Evolutionary conservation across 1,140 invertebrate genomes (phyloP), one percentile per base, ranked within the genome.

Genomic region (Hypothenemus hampei): DNA sequence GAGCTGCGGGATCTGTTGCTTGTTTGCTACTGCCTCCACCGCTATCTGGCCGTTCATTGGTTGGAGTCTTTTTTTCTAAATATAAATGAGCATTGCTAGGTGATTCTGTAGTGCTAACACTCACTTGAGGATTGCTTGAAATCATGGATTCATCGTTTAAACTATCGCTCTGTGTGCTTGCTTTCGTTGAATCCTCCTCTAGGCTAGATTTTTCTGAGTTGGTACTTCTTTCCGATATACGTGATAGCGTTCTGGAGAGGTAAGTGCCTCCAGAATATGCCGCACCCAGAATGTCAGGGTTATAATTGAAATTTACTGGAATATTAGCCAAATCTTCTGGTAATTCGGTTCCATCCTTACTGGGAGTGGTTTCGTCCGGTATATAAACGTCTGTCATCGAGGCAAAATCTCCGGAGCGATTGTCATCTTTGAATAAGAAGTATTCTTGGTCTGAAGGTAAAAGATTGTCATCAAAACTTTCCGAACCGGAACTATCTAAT

Each of bases 171-270:
- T 86, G 78, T 15, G 74, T 76, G 23, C 84, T 87, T 1, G 84
- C 86, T 73, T 90, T 90, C 21, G 87, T 89, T 0, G 88, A 87
- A 71, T 91, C 88, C 65, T 91, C 88, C 56, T 90, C 81, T 58
- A 87, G 82, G 65, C 84, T 86, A 2, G 81, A 85, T 66, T 86
- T 85, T 64, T 91, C 89, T 1, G 89, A 92, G 11, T 88, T 87
- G 6, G 89, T 91, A 55, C 88, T 91, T 18, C 88, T 75, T 73
- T 93, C 89, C 3, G 87, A 91, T 64, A 93, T 93, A 44, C 89
- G 75, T 1, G 88, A 91, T 15, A 92, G 74, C 0, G 89, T 92
- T 24, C 89, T 80, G 76, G 45, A 86, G 71, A 19, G 81, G 81
- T 75, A 90, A 84, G 81, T 82, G 44, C 79, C 76, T 46, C 80